Percentiles rank a stretch among this genome's conserved stretches.
Evolutionary conservation across 2,797 vertebrate genomes (phyloP).

Genomic region (Chlorospingus semifuscus): DNA sequence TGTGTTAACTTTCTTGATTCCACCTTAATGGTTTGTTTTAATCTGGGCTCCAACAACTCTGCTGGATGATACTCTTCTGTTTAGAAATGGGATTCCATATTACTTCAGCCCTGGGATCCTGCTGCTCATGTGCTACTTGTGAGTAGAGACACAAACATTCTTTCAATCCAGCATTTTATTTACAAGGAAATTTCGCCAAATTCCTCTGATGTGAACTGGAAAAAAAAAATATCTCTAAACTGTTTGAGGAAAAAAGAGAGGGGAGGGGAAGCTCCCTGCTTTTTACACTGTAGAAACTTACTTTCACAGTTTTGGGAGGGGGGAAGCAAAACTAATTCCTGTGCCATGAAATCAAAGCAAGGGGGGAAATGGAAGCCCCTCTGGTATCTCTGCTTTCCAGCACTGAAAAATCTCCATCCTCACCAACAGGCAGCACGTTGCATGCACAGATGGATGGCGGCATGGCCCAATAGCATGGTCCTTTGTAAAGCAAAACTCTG

Average conservation of each 20-base stretch:
- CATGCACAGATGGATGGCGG: slow-evolving; percentile 11
- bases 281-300: not conserved
- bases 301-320: not conserved
- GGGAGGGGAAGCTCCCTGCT: not conserved
- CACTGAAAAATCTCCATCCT: not conserved
- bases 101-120: slow-evolving; percentile 18
- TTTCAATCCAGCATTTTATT: slow-evolving; percentile 38
- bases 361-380: not conserved
- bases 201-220: slow-evolving; percentile 3
- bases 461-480: not conserved
- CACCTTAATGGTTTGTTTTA: slow-evolving; percentile 44
- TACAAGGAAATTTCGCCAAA: slow-evolving; percentile 39
- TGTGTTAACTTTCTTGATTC: slow-evolving; percentile 3
- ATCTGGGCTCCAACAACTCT: slow-evolving; percentile 10
- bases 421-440: not conserved
- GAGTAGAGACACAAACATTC: slow-evolving; percentile 11
- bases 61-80: slow-evolving; percentile 44
- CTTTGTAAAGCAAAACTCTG: slow-evolving; percentile 11
- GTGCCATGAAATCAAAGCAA: not conserved
- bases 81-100: slow-evolving; percentile 55
- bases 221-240: not conserved
- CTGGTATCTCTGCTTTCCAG: not conserved
- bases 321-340: not conserved
- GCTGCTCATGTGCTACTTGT: slow-evolving; percentile 39
- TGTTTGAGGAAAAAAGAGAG: not conserved